A percentile compares a stretch with the other conserved stretches of the same genome.
These are phyloP conservation scores for Eulimnadia texana DNA, from an alignment of 1,140 invertebrate genomes.

Conservation along the genomic window DNA sequence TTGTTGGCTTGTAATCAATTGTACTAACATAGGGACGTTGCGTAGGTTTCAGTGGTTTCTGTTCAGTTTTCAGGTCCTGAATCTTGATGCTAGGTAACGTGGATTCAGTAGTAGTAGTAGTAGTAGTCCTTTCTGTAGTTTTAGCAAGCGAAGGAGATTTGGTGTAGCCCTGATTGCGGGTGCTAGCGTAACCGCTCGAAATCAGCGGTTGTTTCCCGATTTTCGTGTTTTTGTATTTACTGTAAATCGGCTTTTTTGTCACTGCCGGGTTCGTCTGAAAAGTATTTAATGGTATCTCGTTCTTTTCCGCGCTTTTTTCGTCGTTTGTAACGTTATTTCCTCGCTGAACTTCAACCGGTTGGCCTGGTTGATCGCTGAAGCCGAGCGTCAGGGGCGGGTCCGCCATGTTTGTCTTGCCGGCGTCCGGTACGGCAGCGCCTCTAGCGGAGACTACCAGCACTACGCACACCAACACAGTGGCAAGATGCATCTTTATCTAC, in stretches of 20 bases:
- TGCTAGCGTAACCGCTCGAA: constrained; percentile 15
- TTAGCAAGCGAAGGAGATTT: not conserved
- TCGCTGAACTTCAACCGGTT: not conserved
- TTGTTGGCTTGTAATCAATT: not conserved
- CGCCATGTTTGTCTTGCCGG: too few relatives aligned
- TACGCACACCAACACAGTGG: too few relatives aligned
- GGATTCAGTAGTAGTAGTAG: too few relatives aligned
- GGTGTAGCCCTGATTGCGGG: not conserved
- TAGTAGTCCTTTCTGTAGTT: too few relatives aligned
- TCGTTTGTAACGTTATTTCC: not conserved
- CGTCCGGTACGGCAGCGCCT: too few relatives aligned
- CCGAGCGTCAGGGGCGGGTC: not conserved
- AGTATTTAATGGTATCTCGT: not conserved
- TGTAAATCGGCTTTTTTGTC: not conserved
- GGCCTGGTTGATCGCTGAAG: not conserved
- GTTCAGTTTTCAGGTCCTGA: not conserved
- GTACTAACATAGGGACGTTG: too few relatives aligned
- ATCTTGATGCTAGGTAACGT: too few relatives aligned
- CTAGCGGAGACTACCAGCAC: too few relatives aligned
- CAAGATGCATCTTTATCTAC: too few relatives aligned
- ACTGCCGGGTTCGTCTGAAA: too few relatives aligned
- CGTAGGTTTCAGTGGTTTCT: not conserved
- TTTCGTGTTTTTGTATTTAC: constrained; percentile 8
- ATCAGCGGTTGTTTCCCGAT: constrained; percentile 7
- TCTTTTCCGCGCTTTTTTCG: not conserved